Base-by-base conservation (phyloP, 1,140 invertebrate genomes). In the Cotesia typhae region DNA sequence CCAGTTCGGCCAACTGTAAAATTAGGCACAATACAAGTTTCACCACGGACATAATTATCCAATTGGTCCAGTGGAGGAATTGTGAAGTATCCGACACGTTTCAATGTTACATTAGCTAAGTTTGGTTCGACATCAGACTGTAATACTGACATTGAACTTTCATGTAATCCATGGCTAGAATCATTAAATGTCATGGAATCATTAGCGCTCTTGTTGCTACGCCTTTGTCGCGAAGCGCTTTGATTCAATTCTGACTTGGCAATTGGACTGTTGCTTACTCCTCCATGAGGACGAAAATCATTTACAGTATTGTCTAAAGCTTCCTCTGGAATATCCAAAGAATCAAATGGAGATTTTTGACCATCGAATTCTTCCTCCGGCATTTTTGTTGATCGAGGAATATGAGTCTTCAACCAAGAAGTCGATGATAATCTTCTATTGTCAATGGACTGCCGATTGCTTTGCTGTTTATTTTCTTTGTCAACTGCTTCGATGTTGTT, bases 1-100 rank as follows among this genome's bases (percentile, higher is more conserved):
- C 95, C 94, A 70, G 92, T 89, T 12, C 97, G 89, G 0, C 96
- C 97, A 64, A 99, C 89, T 0, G 94, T 96, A 74, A 99, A 95
- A 75, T 96, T 92, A n/a, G 95, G 92, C 9, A 98, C 93, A 38
- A 95, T 86, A 83, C 96, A 98, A 28, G 89, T 89, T 89, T 83
- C 94, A 90, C 91, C 91, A 75, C 37, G 82, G 73, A 84, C 79
- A 72, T 87, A 86, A 36, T 85, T 80, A 12, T 84, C 87, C 28
- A 95, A 81, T 72, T 93, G 90, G 55, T 92, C 88, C 12, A 94
- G 71, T 5, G 90, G 79, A 0, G 94, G 94, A 55, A 92, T 90
- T 0, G 92, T 94, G 77, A 92, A 95, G 83, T 95, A 95, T 1
- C 93, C 95, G 1, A 90, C 88, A 4, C 95, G 88, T n/a, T 85